A percentile compares a stretch with the other conserved stretches of the same genome.
These are phyloP conservation scores for Eunapius fragilis DNA, from an alignment of 37 sponge, comb jelly and placozoan genomes.

Conservation along the genomic window DNA sequence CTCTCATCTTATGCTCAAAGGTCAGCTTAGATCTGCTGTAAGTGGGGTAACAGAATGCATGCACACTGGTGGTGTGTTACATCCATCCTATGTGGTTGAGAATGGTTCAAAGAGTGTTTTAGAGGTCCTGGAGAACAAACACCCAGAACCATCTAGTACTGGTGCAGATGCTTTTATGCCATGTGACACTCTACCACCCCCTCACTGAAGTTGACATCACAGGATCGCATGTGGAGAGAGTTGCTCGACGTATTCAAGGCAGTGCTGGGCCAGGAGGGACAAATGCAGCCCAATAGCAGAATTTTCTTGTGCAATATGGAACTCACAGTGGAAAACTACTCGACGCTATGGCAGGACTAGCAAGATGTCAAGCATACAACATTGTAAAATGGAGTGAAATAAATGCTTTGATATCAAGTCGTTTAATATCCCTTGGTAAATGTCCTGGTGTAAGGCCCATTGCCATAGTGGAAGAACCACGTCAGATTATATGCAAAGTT, in stretches of 20 bases:
- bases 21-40: too few relatives aligned
- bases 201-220: background rate
- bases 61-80: too few relatives aligned
- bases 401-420: too few relatives aligned
- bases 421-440: background rate
- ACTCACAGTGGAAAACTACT: background rate
- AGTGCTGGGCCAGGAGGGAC: background rate
- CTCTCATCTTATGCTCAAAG: too few relatives aligned
- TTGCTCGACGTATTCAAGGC: slow-evolving; percentile 7
- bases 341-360: too few relatives aligned
- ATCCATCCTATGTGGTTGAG: background rate
- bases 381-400: too few relatives aligned
- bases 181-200: background rate
- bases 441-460: slow-evolving; percentile 32
- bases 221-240: background rate
- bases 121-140: background rate
- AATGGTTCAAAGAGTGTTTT: slow-evolving; percentile 2
- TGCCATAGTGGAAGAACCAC: background rate
- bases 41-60: too few relatives aligned
- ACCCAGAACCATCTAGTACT: background rate
- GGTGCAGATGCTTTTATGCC: background rate
- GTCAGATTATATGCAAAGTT: slow-evolving; percentile 8
- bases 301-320: background rate
- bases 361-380: too few relatives aligned
- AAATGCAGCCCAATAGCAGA: background rate